phyloP scores from a whole-genome alignment of 2,888 invertebrate species.

The Neoscelio sp. region DNA sequence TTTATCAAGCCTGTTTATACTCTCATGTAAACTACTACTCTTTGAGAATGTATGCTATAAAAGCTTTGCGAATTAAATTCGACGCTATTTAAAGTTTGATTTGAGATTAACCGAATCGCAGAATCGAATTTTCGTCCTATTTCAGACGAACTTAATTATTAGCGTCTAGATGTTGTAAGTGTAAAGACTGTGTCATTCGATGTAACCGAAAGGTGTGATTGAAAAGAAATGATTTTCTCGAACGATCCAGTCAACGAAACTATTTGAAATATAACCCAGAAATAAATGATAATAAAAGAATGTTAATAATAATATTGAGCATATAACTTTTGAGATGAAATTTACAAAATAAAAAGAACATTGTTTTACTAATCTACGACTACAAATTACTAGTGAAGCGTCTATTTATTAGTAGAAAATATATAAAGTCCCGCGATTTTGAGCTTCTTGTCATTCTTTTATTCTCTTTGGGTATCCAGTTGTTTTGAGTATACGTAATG shows the following conservation, averaged over 20 bases:
- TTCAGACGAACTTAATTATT: slow-evolving; percentile 2
- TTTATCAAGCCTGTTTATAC: slow-evolving; percentile 35
- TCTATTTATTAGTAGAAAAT: slow-evolving; percentile 24
- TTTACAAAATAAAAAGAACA: too few species aligned
- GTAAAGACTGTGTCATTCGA: slow-evolving; percentile 15
- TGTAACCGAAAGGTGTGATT: neutral
- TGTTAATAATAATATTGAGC: too few species aligned
- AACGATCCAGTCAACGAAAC: neutral
- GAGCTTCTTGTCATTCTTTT: slow-evolving; percentile 38
- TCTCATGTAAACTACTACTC: slow-evolving; percentile 17
- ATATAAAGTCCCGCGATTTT: slow-evolving; percentile 29
- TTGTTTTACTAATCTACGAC: too few species aligned
- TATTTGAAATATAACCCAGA: too few species aligned
- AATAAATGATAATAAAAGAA: too few species aligned
- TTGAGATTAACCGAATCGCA: slow-evolving; percentile 46
- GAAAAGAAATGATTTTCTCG: neutral
- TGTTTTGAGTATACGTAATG: slow-evolving; percentile 30
- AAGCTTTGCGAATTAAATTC: slow-evolving; percentile 54
- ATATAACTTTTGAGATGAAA: too few species aligned
- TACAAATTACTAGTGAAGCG: slow-evolving; percentile 33
- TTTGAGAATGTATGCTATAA: slow-evolving; percentile 36
- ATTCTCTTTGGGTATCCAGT: slow-evolving; percentile 29
- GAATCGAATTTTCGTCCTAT: slow-evolving; percentile 27
- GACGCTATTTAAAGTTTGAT: slow-evolving; percentile 38
- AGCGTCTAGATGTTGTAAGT: neutral